These are phyloP conservation scores for Cecropterus lyciades DNA, from an alignment of 1,140 invertebrate species.

Conservation along the genomic window DNA sequence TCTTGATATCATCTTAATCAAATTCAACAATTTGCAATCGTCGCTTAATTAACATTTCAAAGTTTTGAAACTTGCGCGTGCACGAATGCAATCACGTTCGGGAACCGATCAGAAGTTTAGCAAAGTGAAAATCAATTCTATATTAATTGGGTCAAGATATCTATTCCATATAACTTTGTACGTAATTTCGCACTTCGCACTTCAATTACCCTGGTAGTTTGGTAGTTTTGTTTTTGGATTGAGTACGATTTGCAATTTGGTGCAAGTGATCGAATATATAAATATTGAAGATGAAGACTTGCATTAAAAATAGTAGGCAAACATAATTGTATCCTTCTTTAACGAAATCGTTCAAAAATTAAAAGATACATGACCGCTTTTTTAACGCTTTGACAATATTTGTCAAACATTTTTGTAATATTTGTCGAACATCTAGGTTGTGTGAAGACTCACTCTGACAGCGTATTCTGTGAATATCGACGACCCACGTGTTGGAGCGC, in stretches of 20 bases:
- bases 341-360: too few relatives aligned
- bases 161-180: neutral
- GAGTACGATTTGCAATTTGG: neutral
- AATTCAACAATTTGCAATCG: slow-evolving; percentile 14
- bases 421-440: too few relatives aligned
- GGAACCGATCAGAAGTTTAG: slow-evolving; percentile 13
- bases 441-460: too few relatives aligned
- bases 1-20: neutral
- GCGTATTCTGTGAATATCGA: too few relatives aligned
- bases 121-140: slow-evolving; percentile 19
- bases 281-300: too few relatives aligned
- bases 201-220: slow-evolving; percentile 17
- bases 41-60: slow-evolving; percentile 18
- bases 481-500: too few relatives aligned
- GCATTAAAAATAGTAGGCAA: too few relatives aligned
- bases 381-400: too few relatives aligned
- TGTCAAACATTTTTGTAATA: too few relatives aligned
- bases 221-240: slow-evolving; percentile 4
- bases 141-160: slow-evolving; percentile 10
- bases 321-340: too few relatives aligned
- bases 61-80: slow-evolving; percentile 9
- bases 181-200: slow-evolving; percentile 11
- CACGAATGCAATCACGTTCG: slow-evolving; percentile 14
- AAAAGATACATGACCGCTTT: too few relatives aligned
- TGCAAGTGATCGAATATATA: too few relatives aligned